Percentiles rank a stretch among this genome's conserved stretches.
These are phyloP conservation scores for Clitarchus hookeri DNA, from an alignment of 2,888 invertebrate genomes.

Conservation along the genomic window DNA sequence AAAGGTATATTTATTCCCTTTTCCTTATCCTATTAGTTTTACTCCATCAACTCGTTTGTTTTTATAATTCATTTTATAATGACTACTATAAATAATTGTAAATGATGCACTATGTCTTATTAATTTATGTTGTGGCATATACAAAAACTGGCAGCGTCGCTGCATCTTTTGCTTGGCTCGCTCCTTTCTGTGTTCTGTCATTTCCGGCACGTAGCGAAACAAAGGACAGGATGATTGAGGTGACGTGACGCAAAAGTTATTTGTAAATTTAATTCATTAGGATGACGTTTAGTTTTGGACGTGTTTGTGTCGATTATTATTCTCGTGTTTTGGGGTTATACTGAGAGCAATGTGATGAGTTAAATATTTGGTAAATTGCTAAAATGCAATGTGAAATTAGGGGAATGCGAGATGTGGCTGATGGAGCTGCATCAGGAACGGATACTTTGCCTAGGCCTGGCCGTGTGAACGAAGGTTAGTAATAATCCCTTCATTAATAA, in stretches of 20 bases:
- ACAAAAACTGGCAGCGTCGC: too few species aligned
- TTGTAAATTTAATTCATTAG: background rate
- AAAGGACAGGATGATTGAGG: background rate
- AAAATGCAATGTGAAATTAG: conserved; percentile 37
- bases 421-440: conserved; percentile 29
- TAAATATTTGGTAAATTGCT: background rate
- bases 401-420: conserved; percentile 35
- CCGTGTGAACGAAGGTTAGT: conserved; percentile 67
- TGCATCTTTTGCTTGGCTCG: too few species aligned
- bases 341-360: background rate
- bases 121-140: too few species aligned
- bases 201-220: conserved; percentile 1
- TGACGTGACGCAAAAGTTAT: background rate
- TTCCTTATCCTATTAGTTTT: too few species aligned
- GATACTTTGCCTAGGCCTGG: conserved; percentile 68
- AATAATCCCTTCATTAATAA: conserved; percentile 12
- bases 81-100: too few species aligned
- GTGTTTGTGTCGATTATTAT: background rate
- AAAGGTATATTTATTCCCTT: too few species aligned
- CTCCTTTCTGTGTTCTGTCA: background rate
- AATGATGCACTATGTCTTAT: too few species aligned
- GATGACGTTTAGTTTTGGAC: background rate
- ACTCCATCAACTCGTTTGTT: too few species aligned
- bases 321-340: background rate
- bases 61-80: too few species aligned